phyloP scores from a whole-genome alignment of 2,797 vertebrate genomes.

The Halcyon leucocephala region DNA sequence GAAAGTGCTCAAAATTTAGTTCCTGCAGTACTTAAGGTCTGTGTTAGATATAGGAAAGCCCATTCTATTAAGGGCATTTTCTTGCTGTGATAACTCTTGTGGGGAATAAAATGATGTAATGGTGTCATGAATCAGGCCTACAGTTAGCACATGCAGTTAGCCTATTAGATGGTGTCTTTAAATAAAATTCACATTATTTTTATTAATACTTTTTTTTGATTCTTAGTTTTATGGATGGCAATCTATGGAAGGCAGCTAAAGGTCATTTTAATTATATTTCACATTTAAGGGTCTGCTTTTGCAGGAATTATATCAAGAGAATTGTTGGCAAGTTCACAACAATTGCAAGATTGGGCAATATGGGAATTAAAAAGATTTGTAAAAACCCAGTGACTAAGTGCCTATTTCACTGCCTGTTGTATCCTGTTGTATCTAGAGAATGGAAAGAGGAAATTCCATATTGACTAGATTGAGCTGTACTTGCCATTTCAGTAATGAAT shows the following conservation, averaged over 20 bases:
- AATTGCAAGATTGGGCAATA: constrained; percentile 56
- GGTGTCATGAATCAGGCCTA: neutral
- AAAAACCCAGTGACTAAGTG: constrained; percentile 48
- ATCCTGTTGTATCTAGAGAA: constrained; percentile 62
- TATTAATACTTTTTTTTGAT: neutral
- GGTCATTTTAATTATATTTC: constrained; percentile 24
- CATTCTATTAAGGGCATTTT: neutral
- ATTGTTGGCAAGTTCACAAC: constrained; percentile 12
- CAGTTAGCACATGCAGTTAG: neutral
- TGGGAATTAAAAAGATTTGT: constrained; percentile 52
- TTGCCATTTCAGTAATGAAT: constrained; percentile 70
- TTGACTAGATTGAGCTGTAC: constrained; percentile 59
- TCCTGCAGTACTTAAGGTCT: neutral
- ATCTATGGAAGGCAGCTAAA: neutral
- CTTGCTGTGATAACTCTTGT: neutral
- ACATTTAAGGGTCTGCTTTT: constrained; percentile 8
- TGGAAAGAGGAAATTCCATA: constrained; percentile 74
- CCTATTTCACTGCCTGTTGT: constrained; percentile 61
- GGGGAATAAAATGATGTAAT: neutral
- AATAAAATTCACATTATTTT: neutral
- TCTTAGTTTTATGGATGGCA: neutral
- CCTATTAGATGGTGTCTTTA: neutral
- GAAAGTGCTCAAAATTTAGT: neutral
- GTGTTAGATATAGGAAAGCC: neutral
- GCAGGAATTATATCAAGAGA: constrained; percentile 19